Conservation (phyloP, 2,888 invertebrate species). For the Atethmia centrago region DNA sequence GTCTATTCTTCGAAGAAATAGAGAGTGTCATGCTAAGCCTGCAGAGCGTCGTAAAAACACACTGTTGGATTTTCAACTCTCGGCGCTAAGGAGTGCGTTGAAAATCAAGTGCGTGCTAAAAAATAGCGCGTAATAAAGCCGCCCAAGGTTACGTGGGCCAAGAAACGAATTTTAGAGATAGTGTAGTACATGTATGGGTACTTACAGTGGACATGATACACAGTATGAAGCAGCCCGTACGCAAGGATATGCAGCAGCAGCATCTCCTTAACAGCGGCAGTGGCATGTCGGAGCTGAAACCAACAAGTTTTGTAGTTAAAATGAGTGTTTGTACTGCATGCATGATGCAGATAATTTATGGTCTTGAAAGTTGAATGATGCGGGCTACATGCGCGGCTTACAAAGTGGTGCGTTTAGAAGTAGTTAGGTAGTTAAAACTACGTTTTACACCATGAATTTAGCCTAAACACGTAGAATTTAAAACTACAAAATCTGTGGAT, state of each 20-base stretch:
- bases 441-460: neutral
- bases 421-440: neutral
- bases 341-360: neutral
- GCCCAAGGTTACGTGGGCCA: too few species aligned
- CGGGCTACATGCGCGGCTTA: neutral
- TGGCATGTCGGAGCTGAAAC: constrained; percentile 78
- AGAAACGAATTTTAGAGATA: neutral
- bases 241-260: constrained; percentile 80
- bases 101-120: neutral
- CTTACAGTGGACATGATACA: constrained; percentile 79
- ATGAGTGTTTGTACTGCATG: neutral
- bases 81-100: neutral
- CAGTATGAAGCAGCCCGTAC: constrained; percentile 80
- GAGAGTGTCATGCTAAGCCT: too few species aligned
- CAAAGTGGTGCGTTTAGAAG: neutral
- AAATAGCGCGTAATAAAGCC: too few species aligned
- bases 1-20: too few species aligned
- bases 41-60: too few species aligned
- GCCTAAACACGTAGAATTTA: neutral
- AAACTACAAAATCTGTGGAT: neutral
- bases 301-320: neutral
- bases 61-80: too few species aligned
- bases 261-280: constrained; percentile 81
- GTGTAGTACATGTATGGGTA: neutral
- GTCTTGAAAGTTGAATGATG: neutral